Base-by-base conservation (phyloP, 2,797 vertebrate species). In the Alectoris magna region DNA sequence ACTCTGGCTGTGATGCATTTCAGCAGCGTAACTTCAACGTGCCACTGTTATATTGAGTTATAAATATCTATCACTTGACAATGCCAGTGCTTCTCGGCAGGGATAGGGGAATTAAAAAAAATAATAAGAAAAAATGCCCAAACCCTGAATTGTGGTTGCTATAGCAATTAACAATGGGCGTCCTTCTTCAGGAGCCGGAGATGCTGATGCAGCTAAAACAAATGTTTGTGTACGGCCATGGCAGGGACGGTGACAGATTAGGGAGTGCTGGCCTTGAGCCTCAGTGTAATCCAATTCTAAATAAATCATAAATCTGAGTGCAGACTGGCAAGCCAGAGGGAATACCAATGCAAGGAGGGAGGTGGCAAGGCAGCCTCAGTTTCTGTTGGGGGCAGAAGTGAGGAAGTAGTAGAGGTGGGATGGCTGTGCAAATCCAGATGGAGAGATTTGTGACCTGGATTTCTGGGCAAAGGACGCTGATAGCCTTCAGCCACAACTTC, bases 161-260 rank as follows among this genome's bases (percentile, higher is more conserved):
- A 96, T 96, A 97, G 97, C 53, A 93, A 97, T 98, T 98, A 97
- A 96, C 93, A 96, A 92, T 82, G 79, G 82, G 84, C 59, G 49
- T 97, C 95, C 95, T 97, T 96, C 63, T 71, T 86, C 64, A 34
- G 92, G 68, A 93, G 89, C 94, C 85, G 71, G 86, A 90, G 96
- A 97, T 97, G 98, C 98, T 98, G 98, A 98, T 19, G 92, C 97
- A 97, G 97, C 97, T 97, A 96, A 97, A 98, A 97, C 95, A 96
- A 97, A 97, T 97, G 96, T 98, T 98, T 97, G 95, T 97, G 93
- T 93, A 97, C 70, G 93, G 93, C 96, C 93, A 3, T 82, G 48
- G 93, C 1, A 43, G 95, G 95, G 97, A 97, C 31, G 84, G 96
- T 97, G 98, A 98, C 91, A 0, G 96, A 98, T 98, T 97, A 97